Conservation (phyloP, 2,113 vertebrate genomes). For the Urocitellus parryii region DNA sequence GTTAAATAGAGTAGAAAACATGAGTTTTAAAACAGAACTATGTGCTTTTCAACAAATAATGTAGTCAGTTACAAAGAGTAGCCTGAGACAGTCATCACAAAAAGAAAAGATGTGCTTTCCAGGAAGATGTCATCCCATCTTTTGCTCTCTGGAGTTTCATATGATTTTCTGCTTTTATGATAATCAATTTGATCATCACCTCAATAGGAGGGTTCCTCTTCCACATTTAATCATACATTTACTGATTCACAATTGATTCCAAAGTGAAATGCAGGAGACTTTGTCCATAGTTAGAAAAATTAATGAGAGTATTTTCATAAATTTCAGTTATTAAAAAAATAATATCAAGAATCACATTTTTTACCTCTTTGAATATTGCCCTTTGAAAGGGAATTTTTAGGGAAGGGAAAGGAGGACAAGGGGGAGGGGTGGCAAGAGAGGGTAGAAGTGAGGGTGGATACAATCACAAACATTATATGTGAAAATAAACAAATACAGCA, state of each 20-base stretch:
- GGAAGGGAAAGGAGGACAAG: too few relatives aligned
- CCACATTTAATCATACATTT: not conserved
- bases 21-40: not conserved
- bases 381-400: not conserved
- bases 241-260: not conserved
- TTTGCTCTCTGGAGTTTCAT: too few relatives aligned
- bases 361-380: not conserved
- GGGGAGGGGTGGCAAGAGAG: too few relatives aligned
- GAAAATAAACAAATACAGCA: not conserved
- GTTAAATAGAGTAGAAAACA: conserved; percentile 1
- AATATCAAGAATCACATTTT: not conserved
- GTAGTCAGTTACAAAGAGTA: not conserved
- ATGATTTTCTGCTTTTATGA: too few relatives aligned
- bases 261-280: not conserved
- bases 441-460: too few relatives aligned
- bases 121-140: too few relatives aligned
- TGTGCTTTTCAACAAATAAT: not conserved
- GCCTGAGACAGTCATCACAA: not conserved
- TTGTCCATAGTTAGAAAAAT: not conserved
- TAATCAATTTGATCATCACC: too few relatives aligned
- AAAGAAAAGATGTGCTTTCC: not conserved
- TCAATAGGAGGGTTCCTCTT: not conserved
- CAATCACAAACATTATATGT: too few relatives aligned
- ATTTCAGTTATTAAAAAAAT: not conserved
- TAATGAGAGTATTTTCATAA: not conserved